phyloP scores from a whole-genome alignment of 2,888 invertebrate species.

The Griposia aprilina region DNA sequence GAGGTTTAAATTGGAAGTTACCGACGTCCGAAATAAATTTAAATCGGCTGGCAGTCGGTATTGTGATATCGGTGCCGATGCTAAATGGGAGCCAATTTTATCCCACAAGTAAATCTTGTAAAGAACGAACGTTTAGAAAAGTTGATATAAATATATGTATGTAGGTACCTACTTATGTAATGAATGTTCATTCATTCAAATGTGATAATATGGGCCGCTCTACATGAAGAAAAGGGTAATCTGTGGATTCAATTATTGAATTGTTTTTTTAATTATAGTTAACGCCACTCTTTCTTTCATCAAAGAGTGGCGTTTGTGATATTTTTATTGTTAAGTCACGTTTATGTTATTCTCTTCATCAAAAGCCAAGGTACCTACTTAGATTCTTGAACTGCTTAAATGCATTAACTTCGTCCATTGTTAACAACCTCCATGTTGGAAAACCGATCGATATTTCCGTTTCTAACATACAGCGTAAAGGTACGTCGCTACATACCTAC shows the following conservation, averaged over 20 bases:
- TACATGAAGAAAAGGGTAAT: conserved; percentile 31
- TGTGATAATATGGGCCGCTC: conserved; percentile 5
- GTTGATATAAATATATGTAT: conserved; percentile 68
- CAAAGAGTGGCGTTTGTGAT: background rate
- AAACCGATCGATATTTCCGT: conserved; percentile 40
- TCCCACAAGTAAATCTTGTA: conserved; percentile 85
- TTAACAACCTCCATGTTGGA: background rate
- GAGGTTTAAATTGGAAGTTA: conserved; percentile 91
- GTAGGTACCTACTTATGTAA: conserved; percentile 49
- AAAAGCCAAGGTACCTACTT: background rate
- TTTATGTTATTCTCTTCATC: background rate
- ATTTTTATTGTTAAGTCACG: background rate
- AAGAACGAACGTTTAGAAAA: conserved; percentile 78
- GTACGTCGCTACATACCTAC: conserved; percentile 48
- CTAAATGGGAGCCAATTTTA: conserved; percentile 89
- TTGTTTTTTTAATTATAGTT: background rate
- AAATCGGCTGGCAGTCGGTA: conserved; percentile 90
- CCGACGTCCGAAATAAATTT: conserved; percentile 91
- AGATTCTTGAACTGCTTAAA: background rate
- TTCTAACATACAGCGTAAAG: conserved; percentile 35
- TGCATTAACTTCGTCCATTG: background rate
- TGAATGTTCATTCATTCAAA: conserved; percentile 54
- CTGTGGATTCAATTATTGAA: conserved; percentile 22
- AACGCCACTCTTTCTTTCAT: background rate
- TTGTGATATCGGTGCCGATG: conserved; percentile 89